phyloP scores from a whole-genome alignment of 2,888 invertebrate genomes.

The Chaetogeoica ovagalla region DNA sequence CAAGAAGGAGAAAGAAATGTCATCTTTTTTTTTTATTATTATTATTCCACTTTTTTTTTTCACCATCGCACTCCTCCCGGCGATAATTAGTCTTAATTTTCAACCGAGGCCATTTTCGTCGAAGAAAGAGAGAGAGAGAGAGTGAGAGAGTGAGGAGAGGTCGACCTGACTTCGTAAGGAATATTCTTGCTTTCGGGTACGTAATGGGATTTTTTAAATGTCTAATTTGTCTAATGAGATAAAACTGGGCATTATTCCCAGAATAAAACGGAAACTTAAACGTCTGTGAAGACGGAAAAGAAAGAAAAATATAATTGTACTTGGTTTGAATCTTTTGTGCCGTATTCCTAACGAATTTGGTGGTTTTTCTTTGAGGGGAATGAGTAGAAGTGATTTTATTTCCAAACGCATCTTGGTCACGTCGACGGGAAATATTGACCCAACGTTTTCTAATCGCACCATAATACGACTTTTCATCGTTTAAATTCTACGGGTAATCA shows the following conservation, averaged over 20 bases:
- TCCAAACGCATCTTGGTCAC: too few relatives aligned
- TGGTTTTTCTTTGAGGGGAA: too few relatives aligned
- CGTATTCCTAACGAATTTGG: too few relatives aligned
- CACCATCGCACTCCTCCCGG: constrained; percentile 39
- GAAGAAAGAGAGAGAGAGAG: constrained; percentile 39
- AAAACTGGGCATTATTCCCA: constrained; percentile 50
- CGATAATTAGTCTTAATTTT: constrained; percentile 53
- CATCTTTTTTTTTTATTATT: constrained; percentile 30
- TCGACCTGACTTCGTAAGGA: constrained; percentile 40
- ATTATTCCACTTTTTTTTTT: not conserved
- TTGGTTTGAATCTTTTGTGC: too few relatives aligned
- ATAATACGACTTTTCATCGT: too few relatives aligned
- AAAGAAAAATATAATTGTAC: not conserved
- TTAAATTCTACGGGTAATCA: too few relatives aligned
- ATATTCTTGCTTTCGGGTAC: constrained; percentile 25
- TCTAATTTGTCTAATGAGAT: constrained; percentile 53
- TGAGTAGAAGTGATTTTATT: too few relatives aligned
- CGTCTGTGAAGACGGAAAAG: constrained; percentile 28
- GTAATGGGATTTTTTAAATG: constrained; percentile 52
- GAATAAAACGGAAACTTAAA: constrained; percentile 25
- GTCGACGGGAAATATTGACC: too few relatives aligned
- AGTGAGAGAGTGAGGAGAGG: too few relatives aligned
- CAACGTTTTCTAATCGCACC: too few relatives aligned
- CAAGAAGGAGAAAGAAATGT: constrained; percentile 35
- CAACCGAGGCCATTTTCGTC: constrained; percentile 32